Evolutionary conservation across 2,888 invertebrate species (phyloP).

Genomic region (Galeruca laticollis): DNA sequence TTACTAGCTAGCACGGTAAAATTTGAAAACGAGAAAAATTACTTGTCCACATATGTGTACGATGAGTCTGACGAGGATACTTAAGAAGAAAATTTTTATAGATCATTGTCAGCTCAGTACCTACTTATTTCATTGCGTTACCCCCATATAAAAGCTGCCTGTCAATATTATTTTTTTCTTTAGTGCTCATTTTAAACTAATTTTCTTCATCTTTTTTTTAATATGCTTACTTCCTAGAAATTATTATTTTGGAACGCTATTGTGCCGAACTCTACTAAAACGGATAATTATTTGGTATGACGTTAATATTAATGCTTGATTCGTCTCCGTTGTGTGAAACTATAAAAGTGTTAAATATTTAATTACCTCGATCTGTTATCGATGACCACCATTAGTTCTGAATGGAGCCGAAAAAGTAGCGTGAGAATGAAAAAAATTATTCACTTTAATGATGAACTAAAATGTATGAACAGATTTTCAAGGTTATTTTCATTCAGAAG

Average conservation of each 20-base stretch:
- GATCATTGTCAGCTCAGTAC: too few species aligned
- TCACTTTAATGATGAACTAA: neutral
- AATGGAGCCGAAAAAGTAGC: neutral
- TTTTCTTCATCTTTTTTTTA: too few species aligned
- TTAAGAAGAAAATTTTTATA: too few species aligned
- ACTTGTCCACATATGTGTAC: too few species aligned
- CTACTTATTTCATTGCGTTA: too few species aligned
- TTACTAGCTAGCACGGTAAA: too few species aligned
- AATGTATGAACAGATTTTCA: neutral
- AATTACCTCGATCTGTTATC: slow-evolving; percentile 30
- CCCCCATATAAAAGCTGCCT: too few species aligned
- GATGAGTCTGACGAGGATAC: too few species aligned
- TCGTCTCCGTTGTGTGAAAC: slow-evolving; percentile 30
- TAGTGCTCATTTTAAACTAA: too few species aligned
- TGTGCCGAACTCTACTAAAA: neutral
- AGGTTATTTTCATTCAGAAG: too few species aligned
- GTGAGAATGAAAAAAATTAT: neutral
- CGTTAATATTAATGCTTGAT: slow-evolving; percentile 28
- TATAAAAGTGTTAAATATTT: slow-evolving; percentile 28
- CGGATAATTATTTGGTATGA: slow-evolving; percentile 18
- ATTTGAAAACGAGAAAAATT: too few species aligned
- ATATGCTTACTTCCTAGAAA: neutral
- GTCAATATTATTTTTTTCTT: too few species aligned
- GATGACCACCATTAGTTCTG: neutral
- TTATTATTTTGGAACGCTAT: slow-evolving; percentile 4